A percentile compares a stretch with the other conserved stretches of the same genome.
These are phyloP conservation scores for Paragorgia papillata DNA, from an alignment of 92 coral and sea anemone genomes.

Conservation along the genomic window DNA sequence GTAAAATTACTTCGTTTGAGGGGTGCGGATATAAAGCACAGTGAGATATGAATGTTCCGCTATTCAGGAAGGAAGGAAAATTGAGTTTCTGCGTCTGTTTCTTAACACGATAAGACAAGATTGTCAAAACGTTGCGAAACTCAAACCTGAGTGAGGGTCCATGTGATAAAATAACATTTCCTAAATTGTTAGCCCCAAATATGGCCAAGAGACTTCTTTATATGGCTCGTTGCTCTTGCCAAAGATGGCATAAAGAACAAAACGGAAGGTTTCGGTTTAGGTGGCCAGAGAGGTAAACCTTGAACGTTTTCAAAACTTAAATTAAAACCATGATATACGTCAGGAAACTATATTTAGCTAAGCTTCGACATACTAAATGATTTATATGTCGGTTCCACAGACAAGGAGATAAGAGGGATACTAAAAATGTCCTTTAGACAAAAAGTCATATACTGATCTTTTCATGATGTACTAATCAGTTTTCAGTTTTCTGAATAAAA, in stretches of 20 bases:
- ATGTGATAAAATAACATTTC: not conserved
- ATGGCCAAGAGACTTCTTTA: conserved; percentile 1
- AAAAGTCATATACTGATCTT: too few species aligned
- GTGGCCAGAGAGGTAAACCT: not conserved
- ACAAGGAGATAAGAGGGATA: too few species aligned
- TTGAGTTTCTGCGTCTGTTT: not conserved
- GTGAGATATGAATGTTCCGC: too few species aligned
- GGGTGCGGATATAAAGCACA: too few species aligned
- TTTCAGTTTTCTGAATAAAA: too few species aligned
- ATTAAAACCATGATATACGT: not conserved
- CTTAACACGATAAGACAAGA: not conserved
- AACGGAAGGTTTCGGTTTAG: not conserved
- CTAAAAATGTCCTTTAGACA: too few species aligned
- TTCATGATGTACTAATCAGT: too few species aligned
- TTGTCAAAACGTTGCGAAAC: not conserved
- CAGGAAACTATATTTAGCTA: too few species aligned
- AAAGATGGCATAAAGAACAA: conserved; percentile 21
- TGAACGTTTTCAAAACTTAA: not conserved
- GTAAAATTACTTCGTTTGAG: too few species aligned
- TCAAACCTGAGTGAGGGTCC: not conserved
- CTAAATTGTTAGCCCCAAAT: not conserved
- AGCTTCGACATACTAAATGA: too few species aligned
- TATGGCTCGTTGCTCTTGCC: conserved; percentile 5
- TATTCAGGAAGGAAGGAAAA: too few species aligned
- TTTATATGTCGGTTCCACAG: too few species aligned